phyloP scores from a whole-genome alignment of 2,113 vertebrate genomes.

The Cavia porcellus region DNA sequence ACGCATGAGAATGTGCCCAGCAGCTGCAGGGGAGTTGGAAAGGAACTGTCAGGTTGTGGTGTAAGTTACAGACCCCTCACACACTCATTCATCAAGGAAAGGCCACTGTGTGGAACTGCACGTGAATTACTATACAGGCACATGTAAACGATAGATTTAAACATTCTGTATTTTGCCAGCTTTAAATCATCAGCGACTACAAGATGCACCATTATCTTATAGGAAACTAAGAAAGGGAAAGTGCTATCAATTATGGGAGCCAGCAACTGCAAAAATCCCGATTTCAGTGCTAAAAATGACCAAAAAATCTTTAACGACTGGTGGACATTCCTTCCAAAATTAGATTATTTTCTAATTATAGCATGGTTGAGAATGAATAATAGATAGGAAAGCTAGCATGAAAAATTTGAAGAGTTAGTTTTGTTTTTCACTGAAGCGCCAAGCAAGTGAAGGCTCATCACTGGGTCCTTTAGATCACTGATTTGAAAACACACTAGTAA shows the following conservation, averaged over 20 bases:
- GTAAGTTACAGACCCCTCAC: conserved; percentile 47
- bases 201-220: conserved; percentile 45
- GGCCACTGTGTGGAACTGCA: conserved; percentile 40
- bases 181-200: conserved; percentile 55
- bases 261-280: not conserved
- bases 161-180: conserved; percentile 8
- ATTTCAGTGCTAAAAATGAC: not conserved
- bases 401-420: not conserved
- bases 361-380: not conserved
- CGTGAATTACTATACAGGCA: conserved; percentile 49
- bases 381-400: not conserved
- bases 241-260: not conserved
- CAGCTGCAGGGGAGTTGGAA: not conserved
- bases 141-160: conserved; percentile 25
- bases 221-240: not conserved
- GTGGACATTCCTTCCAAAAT: not conserved
- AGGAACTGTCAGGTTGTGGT: not conserved
- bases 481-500: not conserved
- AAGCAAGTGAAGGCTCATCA: not conserved
- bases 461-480: not conserved
- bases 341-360: conserved; percentile 27
- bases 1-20: not conserved
- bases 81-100: conserved; percentile 66
- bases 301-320: not conserved
- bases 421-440: conserved; percentile 2